Percentiles rank a stretch among this genome's conserved stretches.
Conservation (phyloP, 1,140 invertebrate species). For the Drosophila setifemur region DNA sequence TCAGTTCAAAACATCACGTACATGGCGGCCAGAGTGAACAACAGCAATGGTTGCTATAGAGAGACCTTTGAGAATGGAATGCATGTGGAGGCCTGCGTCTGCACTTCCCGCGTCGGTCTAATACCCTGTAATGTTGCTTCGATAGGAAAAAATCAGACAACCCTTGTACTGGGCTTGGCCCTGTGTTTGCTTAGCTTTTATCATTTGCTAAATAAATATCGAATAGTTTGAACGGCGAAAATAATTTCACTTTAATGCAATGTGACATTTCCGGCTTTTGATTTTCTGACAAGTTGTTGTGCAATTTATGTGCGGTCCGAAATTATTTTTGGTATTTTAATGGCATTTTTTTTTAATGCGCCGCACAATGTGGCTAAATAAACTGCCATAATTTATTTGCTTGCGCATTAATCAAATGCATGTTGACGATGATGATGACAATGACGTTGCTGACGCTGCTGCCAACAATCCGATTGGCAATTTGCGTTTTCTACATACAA, state of each 20-base stretch:
- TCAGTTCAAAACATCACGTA: constrained; percentile 77
- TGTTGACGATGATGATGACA: constrained; percentile 50
- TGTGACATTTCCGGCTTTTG: constrained; percentile 64
- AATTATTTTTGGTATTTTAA: constrained; percentile 27
- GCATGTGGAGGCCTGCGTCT: constrained; percentile 74
- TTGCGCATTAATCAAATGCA: constrained; percentile 59
- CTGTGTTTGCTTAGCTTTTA: constrained; percentile 29
- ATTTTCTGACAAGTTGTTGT: constrained; percentile 58
- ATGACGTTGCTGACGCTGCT: constrained; percentile 26
- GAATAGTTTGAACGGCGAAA: constrained; percentile 21
- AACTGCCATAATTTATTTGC: constrained; percentile 65
- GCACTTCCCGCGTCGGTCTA: constrained; percentile 57
- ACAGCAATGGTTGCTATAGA: constrained; percentile 61
- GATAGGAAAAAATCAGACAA: neutral
- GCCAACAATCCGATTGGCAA: constrained; percentile 11
- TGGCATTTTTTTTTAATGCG: constrained; percentile 9
- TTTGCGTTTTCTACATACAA: constrained; percentile 8
- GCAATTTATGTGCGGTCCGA: constrained; percentile 51
- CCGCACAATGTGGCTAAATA: constrained; percentile 46
- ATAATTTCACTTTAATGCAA: constrained; percentile 14
- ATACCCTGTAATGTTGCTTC: constrained; percentile 67
- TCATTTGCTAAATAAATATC: constrained; percentile 44
- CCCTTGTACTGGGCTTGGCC: constrained; percentile 22
- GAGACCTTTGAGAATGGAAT: constrained; percentile 61
- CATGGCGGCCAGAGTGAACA: constrained; percentile 75